These are phyloP conservation scores for Scartelaos histophorus DNA, from an alignment of 2,113 vertebrate genomes.

Conservation along the genomic window DNA sequence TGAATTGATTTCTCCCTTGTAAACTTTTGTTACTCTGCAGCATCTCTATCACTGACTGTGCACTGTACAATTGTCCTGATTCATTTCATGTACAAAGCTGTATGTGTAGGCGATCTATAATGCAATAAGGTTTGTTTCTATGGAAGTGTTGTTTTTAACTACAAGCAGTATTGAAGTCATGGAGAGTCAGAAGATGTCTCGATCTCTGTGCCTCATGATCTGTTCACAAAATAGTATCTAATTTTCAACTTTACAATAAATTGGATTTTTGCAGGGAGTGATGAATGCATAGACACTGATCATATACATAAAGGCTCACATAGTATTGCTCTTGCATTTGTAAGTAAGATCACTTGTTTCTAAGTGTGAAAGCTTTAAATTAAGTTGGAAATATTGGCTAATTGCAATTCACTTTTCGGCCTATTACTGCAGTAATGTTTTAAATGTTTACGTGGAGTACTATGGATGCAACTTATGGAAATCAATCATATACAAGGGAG, in stretches of 20 bases:
- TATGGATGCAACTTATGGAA: too few relatives aligned
- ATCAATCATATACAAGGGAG: too few relatives aligned
- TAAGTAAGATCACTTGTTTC: background rate
- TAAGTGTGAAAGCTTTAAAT: background rate
- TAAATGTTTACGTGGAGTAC: too few relatives aligned
- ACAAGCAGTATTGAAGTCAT: background rate
- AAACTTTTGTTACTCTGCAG: background rate
- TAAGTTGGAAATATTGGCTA: background rate
- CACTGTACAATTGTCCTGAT: background rate
- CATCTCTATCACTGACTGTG: background rate
- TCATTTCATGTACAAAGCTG: background rate
- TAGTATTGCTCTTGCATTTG: background rate
- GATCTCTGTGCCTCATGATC: conserved; percentile 48
- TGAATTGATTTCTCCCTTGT: conserved; percentile 19
- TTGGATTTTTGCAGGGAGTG: background rate
- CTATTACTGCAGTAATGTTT: too few relatives aligned
- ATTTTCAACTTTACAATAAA: conserved; percentile 34
- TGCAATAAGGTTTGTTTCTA: background rate
- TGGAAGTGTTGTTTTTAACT: conserved; percentile 3
- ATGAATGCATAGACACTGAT: background rate
- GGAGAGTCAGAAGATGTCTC: conserved; percentile 31
- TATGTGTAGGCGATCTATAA: background rate
- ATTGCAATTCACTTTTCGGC: background rate
- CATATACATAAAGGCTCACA: background rate
- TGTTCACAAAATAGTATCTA: conserved; percentile 32